Percentiles rank a stretch among this genome's conserved stretches.
Conservation (phyloP, 1,140 invertebrate genomes). For the Diploscapter pachys region DNA sequence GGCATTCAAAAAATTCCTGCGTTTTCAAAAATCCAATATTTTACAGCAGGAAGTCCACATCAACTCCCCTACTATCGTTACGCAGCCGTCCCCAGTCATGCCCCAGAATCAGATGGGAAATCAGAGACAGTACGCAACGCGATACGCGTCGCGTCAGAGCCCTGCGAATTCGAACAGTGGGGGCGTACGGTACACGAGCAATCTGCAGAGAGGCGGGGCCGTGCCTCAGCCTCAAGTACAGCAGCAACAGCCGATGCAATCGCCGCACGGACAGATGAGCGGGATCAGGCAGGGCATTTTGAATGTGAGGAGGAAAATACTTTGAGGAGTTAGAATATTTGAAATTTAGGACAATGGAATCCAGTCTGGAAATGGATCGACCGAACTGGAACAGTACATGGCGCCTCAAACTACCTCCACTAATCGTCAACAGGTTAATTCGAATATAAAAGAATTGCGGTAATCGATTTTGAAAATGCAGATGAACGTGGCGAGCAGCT, state of each 20-base stretch:
- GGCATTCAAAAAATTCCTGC: conserved; percentile 3
- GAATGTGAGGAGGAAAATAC: no score
- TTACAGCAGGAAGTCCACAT: background rate
- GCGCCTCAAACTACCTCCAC: background rate
- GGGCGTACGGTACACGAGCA: background rate
- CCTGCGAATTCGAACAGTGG: no score
- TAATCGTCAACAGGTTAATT: background rate
- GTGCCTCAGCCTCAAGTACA: background rate
- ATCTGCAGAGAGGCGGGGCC: background rate
- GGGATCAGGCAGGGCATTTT: no score
- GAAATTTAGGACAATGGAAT: no score
- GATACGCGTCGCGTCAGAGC: no score
- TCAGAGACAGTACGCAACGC: no score
- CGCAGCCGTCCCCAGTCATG: background rate
- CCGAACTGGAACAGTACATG: background rate
- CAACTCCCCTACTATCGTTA: background rate
- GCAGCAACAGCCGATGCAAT: background rate
- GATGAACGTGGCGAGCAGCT: background rate
- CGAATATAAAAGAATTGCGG: no score
- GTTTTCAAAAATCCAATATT: background rate
- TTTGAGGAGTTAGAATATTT: no score
- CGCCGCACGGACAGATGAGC: background rate
- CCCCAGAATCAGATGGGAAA: background rate
- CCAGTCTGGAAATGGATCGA: background rate
- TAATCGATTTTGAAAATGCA: no score